These are phyloP conservation scores for Macrosiphum euphorbiae DNA, from an alignment of 2,888 invertebrate genomes.

Conservation along the genomic window DNA sequence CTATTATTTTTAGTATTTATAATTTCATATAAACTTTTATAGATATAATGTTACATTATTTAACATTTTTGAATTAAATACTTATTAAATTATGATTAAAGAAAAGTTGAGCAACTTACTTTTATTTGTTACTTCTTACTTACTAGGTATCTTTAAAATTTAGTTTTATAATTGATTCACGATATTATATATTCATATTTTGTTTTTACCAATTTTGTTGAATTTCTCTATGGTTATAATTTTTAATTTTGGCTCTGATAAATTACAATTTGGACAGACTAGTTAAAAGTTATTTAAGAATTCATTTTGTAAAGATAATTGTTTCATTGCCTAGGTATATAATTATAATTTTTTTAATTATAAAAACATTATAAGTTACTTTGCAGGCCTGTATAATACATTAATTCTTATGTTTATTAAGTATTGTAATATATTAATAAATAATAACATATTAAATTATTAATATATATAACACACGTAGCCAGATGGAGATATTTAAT, in stretches of 20 bases:
- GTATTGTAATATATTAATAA: neutral
- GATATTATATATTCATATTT: neutral
- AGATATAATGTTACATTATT: neutral
- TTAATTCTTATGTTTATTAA: neutral
- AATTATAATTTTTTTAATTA: neutral
- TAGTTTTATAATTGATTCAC: neutral
- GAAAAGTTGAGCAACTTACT: neutral
- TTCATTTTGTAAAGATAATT: neutral
- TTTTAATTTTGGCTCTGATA: conserved; percentile 13
- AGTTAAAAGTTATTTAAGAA: neutral
- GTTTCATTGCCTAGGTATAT: neutral
- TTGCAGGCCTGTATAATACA: neutral
- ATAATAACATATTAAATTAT: neutral
- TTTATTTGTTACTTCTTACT: neutral
- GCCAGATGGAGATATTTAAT: neutral
- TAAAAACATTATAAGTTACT: neutral
- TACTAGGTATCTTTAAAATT: neutral
- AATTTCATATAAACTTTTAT: neutral
- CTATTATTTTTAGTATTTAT: neutral
- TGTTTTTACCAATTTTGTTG: neutral
- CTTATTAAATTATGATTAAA: neutral
- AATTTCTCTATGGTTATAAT: neutral
- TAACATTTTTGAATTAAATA: neutral
- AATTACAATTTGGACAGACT: neutral
- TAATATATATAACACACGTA: neutral